phyloP scores from a whole-genome alignment of 2,797 vertebrate genomes.

The Pitangus sulphuratus region DNA sequence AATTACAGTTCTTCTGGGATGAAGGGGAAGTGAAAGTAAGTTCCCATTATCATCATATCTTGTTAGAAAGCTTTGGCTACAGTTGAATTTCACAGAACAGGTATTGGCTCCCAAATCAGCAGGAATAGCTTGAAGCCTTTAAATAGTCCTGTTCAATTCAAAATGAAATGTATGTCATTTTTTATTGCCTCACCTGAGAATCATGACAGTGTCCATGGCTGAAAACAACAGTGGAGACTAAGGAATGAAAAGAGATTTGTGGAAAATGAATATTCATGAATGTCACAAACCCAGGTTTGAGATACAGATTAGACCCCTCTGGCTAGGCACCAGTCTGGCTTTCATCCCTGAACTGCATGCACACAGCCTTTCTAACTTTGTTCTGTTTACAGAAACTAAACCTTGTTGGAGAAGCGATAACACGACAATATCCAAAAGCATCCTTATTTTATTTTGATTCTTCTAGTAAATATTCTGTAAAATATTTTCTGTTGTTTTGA shows the following conservation, averaged over 20 bases:
- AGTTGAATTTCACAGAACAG: neutral
- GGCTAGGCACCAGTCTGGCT: neutral
- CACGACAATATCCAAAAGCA: neutral
- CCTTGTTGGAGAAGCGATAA: neutral
- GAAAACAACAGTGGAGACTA: neutral
- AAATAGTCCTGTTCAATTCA: neutral
- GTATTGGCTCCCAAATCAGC: neutral
- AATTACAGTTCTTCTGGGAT: neutral
- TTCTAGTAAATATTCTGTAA: neutral
- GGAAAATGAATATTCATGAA: neutral
- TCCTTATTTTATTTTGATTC: neutral
- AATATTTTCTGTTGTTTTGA: neutral
- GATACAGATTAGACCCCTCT: neutral
- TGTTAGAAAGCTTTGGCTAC: neutral
- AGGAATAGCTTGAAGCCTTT: neutral
- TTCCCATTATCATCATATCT: neutral
- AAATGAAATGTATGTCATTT: fast-evolving
- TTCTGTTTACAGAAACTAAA: neutral
- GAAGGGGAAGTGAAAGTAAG: neutral
- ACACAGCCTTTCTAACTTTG: neutral
- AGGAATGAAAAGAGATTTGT: neutral
- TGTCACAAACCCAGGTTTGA: neutral
- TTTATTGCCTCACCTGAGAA: neutral
- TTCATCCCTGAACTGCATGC: neutral
- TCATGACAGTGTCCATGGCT: neutral